A percentile compares a stretch with the other conserved stretches of the same genome.
These are phyloP conservation scores for Tetraodon nigroviridis DNA, from an alignment of 2,113 vertebrate species.

Conservation along the genomic window DNA sequence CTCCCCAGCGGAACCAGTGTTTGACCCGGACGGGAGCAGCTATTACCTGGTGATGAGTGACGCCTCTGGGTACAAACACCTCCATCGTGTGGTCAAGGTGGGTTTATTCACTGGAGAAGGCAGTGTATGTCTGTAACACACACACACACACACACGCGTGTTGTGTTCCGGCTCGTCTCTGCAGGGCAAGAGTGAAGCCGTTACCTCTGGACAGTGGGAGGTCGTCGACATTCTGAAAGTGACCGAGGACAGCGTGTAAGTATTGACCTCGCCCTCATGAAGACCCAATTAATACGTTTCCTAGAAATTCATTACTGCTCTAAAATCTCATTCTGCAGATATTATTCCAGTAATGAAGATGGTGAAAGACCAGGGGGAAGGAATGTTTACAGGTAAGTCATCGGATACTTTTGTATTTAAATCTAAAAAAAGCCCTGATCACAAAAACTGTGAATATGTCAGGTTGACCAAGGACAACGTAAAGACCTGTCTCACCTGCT, in stretches of 20 bases:
- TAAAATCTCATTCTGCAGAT: conserved; percentile 70
- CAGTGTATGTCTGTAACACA: no score
- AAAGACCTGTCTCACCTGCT: conserved; percentile 82
- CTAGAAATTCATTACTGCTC: not conserved
- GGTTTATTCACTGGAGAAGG: not conserved
- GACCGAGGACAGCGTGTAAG: conserved; percentile 83
- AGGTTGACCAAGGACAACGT: conserved; percentile 35
- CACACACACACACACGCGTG: not conserved
- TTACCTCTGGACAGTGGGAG: conserved; percentile 89
- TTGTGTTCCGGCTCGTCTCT: not conserved
- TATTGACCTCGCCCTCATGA: not conserved
- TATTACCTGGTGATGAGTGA: conserved; percentile 90
- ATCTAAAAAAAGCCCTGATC: not conserved
- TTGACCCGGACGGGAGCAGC: conserved; percentile 76
- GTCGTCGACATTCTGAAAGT: conserved; percentile 88
- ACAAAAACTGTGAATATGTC: not conserved
- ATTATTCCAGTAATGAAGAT: conserved; percentile 87
- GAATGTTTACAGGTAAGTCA: conserved; percentile 88
- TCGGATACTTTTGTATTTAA: not conserved
- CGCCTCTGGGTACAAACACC: conserved; percentile 83
- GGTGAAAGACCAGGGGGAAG: conserved; percentile 80
- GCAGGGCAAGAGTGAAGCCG: conserved; percentile 40
- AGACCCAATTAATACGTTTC: not conserved
- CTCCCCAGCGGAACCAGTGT: conserved; percentile 83
- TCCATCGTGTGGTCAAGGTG: conserved; percentile 77